Evolutionary conservation across 2,888 invertebrate genomes (phyloP).

Genomic region (Alentia gelatinosa): DNA sequence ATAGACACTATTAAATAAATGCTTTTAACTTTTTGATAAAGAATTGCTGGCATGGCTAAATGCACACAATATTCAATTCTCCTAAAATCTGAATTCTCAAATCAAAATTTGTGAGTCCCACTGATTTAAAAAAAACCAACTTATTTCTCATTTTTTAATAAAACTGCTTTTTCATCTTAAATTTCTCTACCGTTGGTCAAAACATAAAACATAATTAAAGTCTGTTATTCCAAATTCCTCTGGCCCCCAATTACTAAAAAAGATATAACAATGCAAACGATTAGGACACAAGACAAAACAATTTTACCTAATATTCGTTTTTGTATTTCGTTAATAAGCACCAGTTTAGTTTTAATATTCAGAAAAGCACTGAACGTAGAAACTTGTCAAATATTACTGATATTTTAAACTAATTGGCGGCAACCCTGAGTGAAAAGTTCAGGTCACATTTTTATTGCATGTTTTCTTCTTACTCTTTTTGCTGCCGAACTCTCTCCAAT

Average conservation of each 20-base stretch:
- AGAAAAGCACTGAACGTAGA: slow-evolving; percentile 49
- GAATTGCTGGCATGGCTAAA: neutral
- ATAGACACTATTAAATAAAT: neutral
- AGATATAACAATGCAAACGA: slow-evolving; percentile 34
- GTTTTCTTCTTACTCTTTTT: slow-evolving; percentile 49
- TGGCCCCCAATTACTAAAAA: neutral
- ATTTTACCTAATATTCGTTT: slow-evolving; percentile 33
- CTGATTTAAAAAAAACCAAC: slow-evolving; percentile 18
- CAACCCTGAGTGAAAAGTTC: slow-evolving; percentile 50
- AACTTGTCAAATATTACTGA: slow-evolving; percentile 31
- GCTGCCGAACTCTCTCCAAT: slow-evolving; percentile 21
- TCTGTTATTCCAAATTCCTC: neutral
- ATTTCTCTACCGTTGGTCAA: neutral
- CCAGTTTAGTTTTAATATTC: slow-evolving; percentile 49
- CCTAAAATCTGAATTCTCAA: neutral
- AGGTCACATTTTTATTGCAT: slow-evolving; percentile 51
- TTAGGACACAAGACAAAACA: slow-evolving; percentile 34
- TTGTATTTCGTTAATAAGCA: slow-evolving; percentile 42
- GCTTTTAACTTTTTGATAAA: slow-evolving; percentile 5
- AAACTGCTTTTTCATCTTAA: slow-evolving; percentile 19
- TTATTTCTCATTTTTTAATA: slow-evolving; percentile 15
- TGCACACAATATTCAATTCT: neutral
- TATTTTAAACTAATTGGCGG: slow-evolving; percentile 36
- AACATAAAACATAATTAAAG: slow-evolving; percentile 26
- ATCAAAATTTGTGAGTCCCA: slow-evolving; percentile 36